These are phyloP conservation scores for Takifugu bimaculatus DNA, from an alignment of 2,113 vertebrate genomes.

Conservation along the genomic window DNA sequence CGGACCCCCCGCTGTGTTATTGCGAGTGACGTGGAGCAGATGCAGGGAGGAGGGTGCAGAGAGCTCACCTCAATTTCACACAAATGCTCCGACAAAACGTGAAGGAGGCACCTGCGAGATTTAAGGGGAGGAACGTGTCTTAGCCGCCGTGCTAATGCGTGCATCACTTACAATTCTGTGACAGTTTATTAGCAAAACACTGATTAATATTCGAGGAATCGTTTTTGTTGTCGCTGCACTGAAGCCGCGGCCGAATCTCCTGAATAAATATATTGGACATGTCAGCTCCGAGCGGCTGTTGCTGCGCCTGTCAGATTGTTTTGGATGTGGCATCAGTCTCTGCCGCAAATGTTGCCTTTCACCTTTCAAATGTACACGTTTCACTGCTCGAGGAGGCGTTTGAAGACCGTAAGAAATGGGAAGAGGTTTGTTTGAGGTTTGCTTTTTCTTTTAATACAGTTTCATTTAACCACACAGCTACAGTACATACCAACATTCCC, in stretches of 20 bases:
- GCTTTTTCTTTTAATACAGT: conserved; percentile 50
- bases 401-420: conserved; percentile 18
- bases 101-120: too few relatives aligned
- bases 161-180: background rate
- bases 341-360: background rate
- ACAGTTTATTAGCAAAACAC: background rate
- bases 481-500: conserved; percentile 42
- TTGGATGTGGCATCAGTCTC: conserved; percentile 45
- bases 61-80: background rate
- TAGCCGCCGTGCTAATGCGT: background rate
- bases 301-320: conserved; percentile 31
- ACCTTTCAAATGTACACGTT: conserved; percentile 3
- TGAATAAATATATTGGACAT: conserved; percentile 20
- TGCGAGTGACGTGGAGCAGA: background rate
- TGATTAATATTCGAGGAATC: background rate
- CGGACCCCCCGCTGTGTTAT: conserved; percentile 20
- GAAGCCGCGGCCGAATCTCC: background rate
- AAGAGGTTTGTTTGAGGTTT: conserved; percentile 18
- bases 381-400: background rate
- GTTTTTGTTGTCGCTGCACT: background rate
- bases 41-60: background rate
- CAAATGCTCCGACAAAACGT: too few relatives aligned
- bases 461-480: conserved; percentile 52
- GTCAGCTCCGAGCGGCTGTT: conserved; percentile 42
- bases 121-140: background rate